These are phyloP conservation scores for Poeciliopsis infans DNA, from an alignment of 2,797 vertebrate genomes.

Conservation along the genomic window DNA sequence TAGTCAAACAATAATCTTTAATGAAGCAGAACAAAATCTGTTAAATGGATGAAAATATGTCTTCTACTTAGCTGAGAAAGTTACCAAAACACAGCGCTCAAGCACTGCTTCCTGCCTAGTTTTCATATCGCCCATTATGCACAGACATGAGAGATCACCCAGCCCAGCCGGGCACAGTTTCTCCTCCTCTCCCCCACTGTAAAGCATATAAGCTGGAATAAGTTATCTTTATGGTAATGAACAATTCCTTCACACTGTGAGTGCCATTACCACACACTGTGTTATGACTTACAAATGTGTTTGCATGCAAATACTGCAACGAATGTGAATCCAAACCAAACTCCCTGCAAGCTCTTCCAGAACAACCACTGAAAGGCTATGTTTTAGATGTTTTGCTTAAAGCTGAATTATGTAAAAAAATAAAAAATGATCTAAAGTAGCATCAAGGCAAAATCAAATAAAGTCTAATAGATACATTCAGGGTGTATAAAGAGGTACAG, in stretches of 20 bases:
- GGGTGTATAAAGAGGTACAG: neutral
- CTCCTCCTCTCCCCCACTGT: constrained; percentile 35
- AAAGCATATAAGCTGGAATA: constrained; percentile 47
- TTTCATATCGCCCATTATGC: constrained; percentile 55
- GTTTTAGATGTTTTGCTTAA: constrained; percentile 56
- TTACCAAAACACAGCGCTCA: constrained; percentile 16
- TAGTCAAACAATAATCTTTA: constrained; percentile 32
- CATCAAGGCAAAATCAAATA: neutral
- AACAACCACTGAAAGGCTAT: constrained; percentile 32
- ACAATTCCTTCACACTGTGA: constrained; percentile 57
- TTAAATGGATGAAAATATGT: constrained; percentile 33
- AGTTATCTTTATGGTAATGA: constrained; percentile 62
- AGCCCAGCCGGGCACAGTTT: constrained; percentile 23
- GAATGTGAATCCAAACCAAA: constrained; percentile 19
- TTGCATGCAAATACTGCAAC: constrained; percentile 26
- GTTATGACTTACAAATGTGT: constrained; percentile 35
- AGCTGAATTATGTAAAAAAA: constrained; percentile 10
- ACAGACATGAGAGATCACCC: constrained; percentile 48
- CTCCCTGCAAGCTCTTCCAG: constrained; percentile 23
- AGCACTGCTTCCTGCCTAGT: constrained; percentile 44
- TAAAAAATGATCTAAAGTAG: neutral
- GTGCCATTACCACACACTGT: constrained; percentile 57
- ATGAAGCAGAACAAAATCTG: constrained; percentile 51
- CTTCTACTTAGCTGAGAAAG: constrained; percentile 3
- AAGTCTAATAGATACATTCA: neutral